A percentile compares a stretch with the other conserved stretches of the same genome.
Conservation (phyloP, 2,797 vertebrate genomes). For the Zenarchopterus dispar region DNA sequence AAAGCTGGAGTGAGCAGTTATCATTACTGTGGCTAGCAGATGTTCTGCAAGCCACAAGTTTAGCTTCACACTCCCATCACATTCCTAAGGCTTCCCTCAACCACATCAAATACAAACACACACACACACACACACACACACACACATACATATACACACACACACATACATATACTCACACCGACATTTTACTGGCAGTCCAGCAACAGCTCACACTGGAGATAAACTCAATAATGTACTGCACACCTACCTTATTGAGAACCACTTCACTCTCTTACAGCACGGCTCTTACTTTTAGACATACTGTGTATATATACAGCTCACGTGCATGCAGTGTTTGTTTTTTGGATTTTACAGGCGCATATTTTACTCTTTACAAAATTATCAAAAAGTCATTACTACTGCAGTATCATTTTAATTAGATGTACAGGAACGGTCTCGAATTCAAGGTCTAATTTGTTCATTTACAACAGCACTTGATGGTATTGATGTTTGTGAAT, state of each 20-base stretch:
- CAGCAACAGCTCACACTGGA: slow-evolving; percentile 47
- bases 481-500: slow-evolving; percentile 72
- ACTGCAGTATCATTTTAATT: slow-evolving; percentile 45
- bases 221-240: slow-evolving; percentile 58
- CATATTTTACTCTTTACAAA: slow-evolving; percentile 54
- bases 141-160: slow-evolving; percentile 19
- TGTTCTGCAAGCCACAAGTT: slow-evolving; percentile 64
- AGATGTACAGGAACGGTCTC: slow-evolving; percentile 46
- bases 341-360: slow-evolving; percentile 51
- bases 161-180: slow-evolving; percentile 12
- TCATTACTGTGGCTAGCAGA: slow-evolving; percentile 60
- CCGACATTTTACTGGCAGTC: slow-evolving; percentile 53
- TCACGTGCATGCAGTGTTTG: slow-evolving; percentile 61
- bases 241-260: slow-evolving; percentile 52
- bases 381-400: slow-evolving; percentile 26
- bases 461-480: slow-evolving; percentile 71
- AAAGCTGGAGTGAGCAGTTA: slow-evolving; percentile 56
- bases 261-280: slow-evolving; percentile 57
- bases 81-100: slow-evolving; percentile 56
- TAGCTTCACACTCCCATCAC: slow-evolving; percentile 49
- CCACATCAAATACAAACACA: slow-evolving; percentile 27
- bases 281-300: slow-evolving; percentile 41
- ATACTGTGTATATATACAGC: slow-evolving; percentile 62
- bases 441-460: slow-evolving; percentile 47
- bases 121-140: slow-evolving; percentile 25